These are phyloP conservation scores for Micrasema longulum DNA, from an alignment of 1,140 invertebrate genomes.

Conservation along the genomic window DNA sequence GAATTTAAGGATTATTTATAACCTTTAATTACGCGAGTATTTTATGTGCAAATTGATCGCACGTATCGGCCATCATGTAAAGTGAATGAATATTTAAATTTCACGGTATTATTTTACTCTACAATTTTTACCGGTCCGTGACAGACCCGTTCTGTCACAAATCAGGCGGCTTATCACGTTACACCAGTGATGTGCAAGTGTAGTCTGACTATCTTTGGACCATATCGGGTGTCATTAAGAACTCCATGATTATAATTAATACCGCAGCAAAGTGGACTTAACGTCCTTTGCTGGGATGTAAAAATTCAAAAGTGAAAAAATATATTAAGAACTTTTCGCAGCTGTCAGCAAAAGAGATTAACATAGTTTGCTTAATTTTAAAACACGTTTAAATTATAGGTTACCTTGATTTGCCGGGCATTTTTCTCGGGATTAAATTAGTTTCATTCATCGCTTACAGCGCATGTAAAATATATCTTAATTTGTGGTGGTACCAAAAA, in stretches of 20 bases:
- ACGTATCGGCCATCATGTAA: neutral
- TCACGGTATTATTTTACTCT: neutral
- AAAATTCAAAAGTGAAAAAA: constrained; percentile 7
- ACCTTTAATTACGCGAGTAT: no score
- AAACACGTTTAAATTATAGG: constrained; percentile 2
- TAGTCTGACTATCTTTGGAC: neutral
- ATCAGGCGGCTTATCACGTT: constrained; percentile 20
- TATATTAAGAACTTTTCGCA: neutral
- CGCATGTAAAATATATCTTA: no score
- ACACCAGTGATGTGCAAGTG: neutral
- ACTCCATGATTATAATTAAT: constrained; percentile 26
- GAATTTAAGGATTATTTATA: neutral
- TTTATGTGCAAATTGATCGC: neutral
- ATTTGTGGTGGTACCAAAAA: no score
- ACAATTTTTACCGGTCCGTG: neutral
- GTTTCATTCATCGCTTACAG: no score
- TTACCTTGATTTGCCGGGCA: neutral
- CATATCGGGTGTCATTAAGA: constrained; percentile 32
- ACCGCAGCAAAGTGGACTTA: neutral
- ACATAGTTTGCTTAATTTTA: constrained; percentile 10
- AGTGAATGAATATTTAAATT: neutral
- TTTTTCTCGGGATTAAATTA: neutral
- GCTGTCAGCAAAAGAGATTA: constrained; percentile 20
- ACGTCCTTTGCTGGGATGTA: neutral
- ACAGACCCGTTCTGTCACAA: neutral